Evolutionary conservation across 2,797 vertebrate species (phyloP).

Genomic region (Alectoris magna): DNA sequence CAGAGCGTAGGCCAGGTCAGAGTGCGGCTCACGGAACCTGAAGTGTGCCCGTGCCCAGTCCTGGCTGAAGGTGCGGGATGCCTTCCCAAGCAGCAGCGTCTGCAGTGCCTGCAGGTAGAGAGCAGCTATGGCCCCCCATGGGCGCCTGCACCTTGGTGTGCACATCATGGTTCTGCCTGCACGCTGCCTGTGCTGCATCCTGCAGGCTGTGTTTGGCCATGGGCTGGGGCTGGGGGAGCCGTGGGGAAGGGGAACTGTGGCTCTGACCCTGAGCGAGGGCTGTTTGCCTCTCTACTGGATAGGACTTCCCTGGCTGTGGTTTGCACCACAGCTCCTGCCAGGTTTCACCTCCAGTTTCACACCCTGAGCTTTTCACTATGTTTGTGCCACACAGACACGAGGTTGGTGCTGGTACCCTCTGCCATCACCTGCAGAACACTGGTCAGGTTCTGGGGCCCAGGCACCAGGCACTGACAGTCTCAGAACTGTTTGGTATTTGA

Average conservation of each 20-base stretch:
- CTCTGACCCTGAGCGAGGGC: fast-evolving
- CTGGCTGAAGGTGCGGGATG: conserved; percentile 73
- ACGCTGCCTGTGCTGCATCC: neutral
- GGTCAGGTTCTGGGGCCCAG: neutral
- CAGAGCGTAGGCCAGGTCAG: conserved; percentile 82
- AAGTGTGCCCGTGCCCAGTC: conserved; percentile 86
- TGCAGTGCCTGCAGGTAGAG: conserved; percentile 79
- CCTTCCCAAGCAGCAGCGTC: conserved; percentile 83
- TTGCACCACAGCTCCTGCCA: neutral
- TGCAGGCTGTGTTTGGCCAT: too few relatives aligned
- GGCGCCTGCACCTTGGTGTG: neutral
- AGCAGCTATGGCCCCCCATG: neutral
- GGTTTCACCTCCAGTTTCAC: neutral
- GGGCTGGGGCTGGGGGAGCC: too few relatives aligned
- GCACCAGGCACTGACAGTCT: fast-evolving
- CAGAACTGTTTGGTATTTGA: too few relatives aligned
- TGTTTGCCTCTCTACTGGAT: fast-evolving
- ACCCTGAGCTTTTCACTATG: neutral
- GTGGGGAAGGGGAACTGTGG: too few relatives aligned
- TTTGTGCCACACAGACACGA: neutral
- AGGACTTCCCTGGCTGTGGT: neutral
- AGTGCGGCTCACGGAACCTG: conserved; percentile 79
- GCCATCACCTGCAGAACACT: fast-evolving
- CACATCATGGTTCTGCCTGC: neutral
- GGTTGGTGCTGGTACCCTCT: fast-evolving